phyloP scores from a whole-genome alignment of 1,140 invertebrate species.

The Pantala flavescens region DNA sequence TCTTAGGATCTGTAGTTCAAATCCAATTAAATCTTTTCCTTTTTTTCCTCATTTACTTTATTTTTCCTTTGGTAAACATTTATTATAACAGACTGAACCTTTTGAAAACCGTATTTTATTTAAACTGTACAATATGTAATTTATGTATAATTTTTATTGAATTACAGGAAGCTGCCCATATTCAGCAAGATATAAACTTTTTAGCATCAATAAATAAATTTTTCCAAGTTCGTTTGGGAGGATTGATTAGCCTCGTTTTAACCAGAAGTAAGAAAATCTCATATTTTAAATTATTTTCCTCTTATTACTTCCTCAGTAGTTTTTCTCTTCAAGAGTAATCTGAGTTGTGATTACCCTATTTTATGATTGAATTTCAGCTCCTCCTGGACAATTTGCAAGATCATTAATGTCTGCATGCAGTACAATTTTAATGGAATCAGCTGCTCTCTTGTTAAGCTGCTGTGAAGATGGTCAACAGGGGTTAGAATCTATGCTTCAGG shows the following conservation, averaged over 20 bases:
- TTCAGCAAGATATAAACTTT: conserved; percentile 34
- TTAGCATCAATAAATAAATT: conserved; percentile 32
- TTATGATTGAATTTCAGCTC: conserved; percentile 14
- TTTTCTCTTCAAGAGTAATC: conserved; percentile 17
- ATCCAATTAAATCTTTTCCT: too few relatives aligned
- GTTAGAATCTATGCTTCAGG: conserved; percentile 31
- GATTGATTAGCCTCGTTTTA: conserved; percentile 30
- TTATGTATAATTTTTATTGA: too few relatives aligned
- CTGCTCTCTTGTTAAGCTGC: conserved; percentile 32
- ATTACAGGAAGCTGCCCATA: conserved; percentile 29
- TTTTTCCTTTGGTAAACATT: too few relatives aligned
- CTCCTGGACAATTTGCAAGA: conserved; percentile 20
- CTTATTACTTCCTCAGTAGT: too few relatives aligned
- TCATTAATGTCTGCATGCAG: conserved; percentile 19
- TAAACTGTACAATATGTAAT: too few relatives aligned
- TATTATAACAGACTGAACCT: too few relatives aligned
- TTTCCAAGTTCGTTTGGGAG: conserved; percentile 27
- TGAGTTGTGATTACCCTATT: conserved; percentile 16
- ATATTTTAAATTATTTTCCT: not conserved
- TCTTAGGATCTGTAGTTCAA: too few relatives aligned
- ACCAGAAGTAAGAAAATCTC: conserved; percentile 24
- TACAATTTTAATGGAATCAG: conserved; percentile 28
- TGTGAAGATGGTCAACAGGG: conserved; percentile 32
- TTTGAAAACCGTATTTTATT: too few relatives aligned
- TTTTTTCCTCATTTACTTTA: too few relatives aligned